These are phyloP conservation scores for Origma solitaria DNA, from an alignment of 2,113 vertebrate species.

Conservation along the genomic window DNA sequence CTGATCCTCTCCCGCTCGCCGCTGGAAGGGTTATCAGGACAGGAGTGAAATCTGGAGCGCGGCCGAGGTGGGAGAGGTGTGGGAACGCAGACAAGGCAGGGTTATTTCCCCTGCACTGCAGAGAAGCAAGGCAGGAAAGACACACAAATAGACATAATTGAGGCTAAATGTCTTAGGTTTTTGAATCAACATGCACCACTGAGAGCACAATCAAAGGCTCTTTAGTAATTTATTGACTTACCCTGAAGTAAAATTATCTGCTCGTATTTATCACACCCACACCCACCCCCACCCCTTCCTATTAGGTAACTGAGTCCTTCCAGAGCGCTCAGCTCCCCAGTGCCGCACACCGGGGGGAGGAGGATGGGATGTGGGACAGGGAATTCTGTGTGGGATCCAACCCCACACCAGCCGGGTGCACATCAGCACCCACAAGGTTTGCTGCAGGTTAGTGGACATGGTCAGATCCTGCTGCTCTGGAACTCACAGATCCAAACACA, in stretches of 20 bases:
- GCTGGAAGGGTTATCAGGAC: slow-evolving; percentile 40
- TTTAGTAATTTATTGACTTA: slow-evolving; percentile 64
- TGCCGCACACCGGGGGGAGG: fast-evolving
- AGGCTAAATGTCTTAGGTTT: slow-evolving; percentile 45
- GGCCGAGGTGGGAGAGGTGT: slow-evolving; percentile 52
- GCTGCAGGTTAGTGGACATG: fast-evolving
- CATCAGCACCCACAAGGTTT: fast-evolving
- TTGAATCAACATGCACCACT: slow-evolving; percentile 54
- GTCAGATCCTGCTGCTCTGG: neutral
- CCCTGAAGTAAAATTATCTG: slow-evolving; percentile 56
- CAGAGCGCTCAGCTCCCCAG: neutral
- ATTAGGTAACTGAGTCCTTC: slow-evolving; percentile 32
- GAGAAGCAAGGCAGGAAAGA: slow-evolving; percentile 43
- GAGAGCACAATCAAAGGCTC: slow-evolving; percentile 52
- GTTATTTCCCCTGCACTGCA: neutral
- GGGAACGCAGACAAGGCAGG: slow-evolving; percentile 28
- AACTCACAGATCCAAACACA: neutral
- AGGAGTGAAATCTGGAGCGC: slow-evolving; percentile 3
- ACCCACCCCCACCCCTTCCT: slow-evolving; percentile 42
- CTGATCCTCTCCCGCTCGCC: neutral
- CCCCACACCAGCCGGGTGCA: neutral
- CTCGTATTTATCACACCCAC: slow-evolving; percentile 37
- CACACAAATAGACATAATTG: slow-evolving; percentile 50
- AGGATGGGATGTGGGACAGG: neutral
- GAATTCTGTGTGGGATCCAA: neutral